Base-by-base conservation (phyloP, 2,113 vertebrate genomes). In the Dromaius novaehollandiae region DNA sequence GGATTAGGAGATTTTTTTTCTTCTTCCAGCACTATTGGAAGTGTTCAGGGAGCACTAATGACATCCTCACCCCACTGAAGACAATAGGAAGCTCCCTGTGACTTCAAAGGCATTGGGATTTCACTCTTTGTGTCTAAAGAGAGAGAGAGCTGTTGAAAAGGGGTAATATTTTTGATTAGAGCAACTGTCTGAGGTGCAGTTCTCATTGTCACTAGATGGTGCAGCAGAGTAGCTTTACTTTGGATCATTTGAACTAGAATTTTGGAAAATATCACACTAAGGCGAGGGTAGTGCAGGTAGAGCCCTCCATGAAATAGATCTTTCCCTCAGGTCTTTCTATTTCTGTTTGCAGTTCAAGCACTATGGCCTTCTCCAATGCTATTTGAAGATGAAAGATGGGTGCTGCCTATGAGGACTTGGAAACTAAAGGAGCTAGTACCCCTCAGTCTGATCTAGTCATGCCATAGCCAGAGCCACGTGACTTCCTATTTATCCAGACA, bases 191-290 rank as follows among this genome's bases (percentile, higher is more conserved):
- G 7, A 91, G 94, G 76, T 90, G 79, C 90, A 93, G 15, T 93
- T 95, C 63, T 91, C 64, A 7, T 92, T 96, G 96, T 96, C 96
- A 94, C 95, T 97, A 96, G 96, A 91, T 96, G 96, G 95, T 96
- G 96, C 86, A 97, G 96, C 84, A 85, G 96, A 93, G 94, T 96
- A 95, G 95, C 63, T 89, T 96, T 96, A 32, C 88, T 92, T 96
- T 88, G 96, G 90, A 90, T 88, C 48, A 58, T n/a, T 34, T 13
- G 50, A 93, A 74, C 76, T 71, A 94, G 91, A 96, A 93, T 61
- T 94, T 94, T 64, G 71, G 82, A 63, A 94, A 86, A 88, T 20
- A 50, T 1, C 50, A 8, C 12, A 8, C 46, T 28, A 44, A 70
- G 38, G 44, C 85, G 56, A 2, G 0, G 3, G 44, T 80, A 89